Evolutionary conservation across 1,140 invertebrate genomes (phyloP), one percentile per base, ranked within the genome.

Genomic region (Triops cancriformis): DNA sequence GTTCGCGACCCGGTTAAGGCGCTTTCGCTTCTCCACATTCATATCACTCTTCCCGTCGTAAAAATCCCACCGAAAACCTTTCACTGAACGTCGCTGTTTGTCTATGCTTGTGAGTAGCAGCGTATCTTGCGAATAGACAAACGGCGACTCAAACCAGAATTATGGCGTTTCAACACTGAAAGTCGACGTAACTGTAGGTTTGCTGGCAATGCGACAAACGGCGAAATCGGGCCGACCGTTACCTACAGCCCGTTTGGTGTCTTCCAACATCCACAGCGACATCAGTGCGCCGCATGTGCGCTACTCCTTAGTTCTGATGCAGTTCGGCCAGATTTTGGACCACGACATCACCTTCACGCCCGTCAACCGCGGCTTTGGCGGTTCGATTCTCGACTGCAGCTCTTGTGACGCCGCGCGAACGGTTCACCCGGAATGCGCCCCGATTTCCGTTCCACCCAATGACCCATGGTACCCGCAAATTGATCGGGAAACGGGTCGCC

Each of bases 311-410:
- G 84, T 87, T 80, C 79, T 86, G 18, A 86, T 87, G 84, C 84
- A 86, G 81, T 89, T 86, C 82, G 88, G 85, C 11, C 88, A 89
- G 80, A 84, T 89, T 77, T 78, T 89, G 28, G 88, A 89, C 79
- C 88, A 89, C 78, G 88, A 89, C 78, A 45, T 89, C 12, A 89
- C 88, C 12, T 86, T 88, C 79, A 89, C 88, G 5, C 88, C 89
- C 5, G 86, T 88, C 10, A 85, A 87, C 77, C 82, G 84, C 82
- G 86, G 85, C 37, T 82, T 84, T 64, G 84, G 82, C 31, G 84
- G 85, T 76, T 83, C 84, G 26, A 83, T 87, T 43, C 80, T 87
- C n/a, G 84, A 86, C 77, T 87, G 86, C 78, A 82, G 82, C 73
- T 75, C 81, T 9, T 88, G 87, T 78, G 86, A 87, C 79, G 85